These are phyloP conservation scores for Apogon hyalosoma DNA, from an alignment of 2,797 vertebrate species.

Conservation along the genomic window DNA sequence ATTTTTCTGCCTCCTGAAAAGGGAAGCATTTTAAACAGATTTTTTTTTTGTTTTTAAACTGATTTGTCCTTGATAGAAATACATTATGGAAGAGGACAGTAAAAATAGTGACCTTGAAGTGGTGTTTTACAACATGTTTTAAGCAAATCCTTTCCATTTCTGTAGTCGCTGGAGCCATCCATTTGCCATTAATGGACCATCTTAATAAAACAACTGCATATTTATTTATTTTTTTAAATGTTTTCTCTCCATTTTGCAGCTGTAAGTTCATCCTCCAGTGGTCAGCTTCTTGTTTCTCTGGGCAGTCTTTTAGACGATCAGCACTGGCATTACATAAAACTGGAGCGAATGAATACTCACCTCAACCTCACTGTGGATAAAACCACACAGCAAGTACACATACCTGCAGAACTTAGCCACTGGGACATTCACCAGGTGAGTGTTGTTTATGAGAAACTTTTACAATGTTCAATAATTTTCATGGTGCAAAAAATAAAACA, in stretches of 20 bases:
- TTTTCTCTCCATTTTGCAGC: constrained; percentile 56
- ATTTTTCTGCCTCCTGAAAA: constrained; percentile 5
- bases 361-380: constrained; percentile 94
- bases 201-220: not conserved
- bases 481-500: too few species aligned
- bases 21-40: not conserved
- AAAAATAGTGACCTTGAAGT: constrained; percentile 16
- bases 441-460: not conserved
- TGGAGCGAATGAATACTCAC: constrained; percentile 91
- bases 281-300: constrained; percentile 83
- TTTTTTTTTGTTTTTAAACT: not conserved
- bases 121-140: not conserved
- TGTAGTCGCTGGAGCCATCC: not conserved
- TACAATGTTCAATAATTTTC: too few species aligned
- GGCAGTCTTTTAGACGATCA: constrained; percentile 96
- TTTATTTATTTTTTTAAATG: not conserved
- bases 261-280: constrained; percentile 68
- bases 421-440: constrained; percentile 93
- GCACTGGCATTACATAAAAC: constrained; percentile 93
- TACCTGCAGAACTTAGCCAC: constrained; percentile 87
- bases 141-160: constrained; percentile 2
- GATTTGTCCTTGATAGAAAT: constrained; percentile 46
- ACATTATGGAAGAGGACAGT: constrained; percentile 14
- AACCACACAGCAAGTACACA: constrained; percentile 88
- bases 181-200: not conserved